phyloP scores from a whole-genome alignment of 2,888 invertebrate genomes.

The Lithophane ornitopus region DNA sequence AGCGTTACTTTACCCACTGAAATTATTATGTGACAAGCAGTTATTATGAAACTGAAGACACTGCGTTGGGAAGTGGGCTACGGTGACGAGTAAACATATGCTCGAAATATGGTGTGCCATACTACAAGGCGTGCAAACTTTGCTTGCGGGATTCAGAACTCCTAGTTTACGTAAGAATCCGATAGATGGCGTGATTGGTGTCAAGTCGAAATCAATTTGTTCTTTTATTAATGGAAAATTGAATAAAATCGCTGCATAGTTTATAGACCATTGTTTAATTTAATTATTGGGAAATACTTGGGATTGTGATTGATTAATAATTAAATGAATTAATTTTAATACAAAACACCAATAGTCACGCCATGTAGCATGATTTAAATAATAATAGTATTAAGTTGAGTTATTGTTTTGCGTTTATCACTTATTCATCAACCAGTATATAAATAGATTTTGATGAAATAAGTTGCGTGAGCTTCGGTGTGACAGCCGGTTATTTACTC shows the following conservation, averaged over 20 bases:
- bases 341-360: background rate
- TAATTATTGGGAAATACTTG: background rate
- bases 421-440: background rate
- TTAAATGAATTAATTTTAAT: background rate
- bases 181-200: slow-evolving; percentile 53
- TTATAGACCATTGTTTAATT: slow-evolving; percentile 1
- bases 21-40: slow-evolving; percentile 69
- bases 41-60: slow-evolving; percentile 71
- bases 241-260: background rate
- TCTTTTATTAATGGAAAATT: background rate
- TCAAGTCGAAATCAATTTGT: slow-evolving; percentile 26
- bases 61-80: slow-evolving; percentile 81
- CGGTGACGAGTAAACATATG: rapidly evolving
- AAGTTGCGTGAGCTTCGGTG: slow-evolving; percentile 1
- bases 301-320: background rate
- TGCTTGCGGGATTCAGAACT: slow-evolving; percentile 31
- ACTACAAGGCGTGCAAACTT: slow-evolving; percentile 23
- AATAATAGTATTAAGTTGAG: background rate
- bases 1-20: slow-evolving; percentile 80
- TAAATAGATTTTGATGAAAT: slow-evolving; percentile 6
- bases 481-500: slow-evolving; percentile 17
- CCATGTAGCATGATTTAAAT: background rate
- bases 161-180: background rate
- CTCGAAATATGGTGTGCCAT: slow-evolving; percentile 34
- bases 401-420: background rate